phyloP scores from a whole-genome alignment of 2,888 invertebrate species.

The Tinea pellionella region DNA sequence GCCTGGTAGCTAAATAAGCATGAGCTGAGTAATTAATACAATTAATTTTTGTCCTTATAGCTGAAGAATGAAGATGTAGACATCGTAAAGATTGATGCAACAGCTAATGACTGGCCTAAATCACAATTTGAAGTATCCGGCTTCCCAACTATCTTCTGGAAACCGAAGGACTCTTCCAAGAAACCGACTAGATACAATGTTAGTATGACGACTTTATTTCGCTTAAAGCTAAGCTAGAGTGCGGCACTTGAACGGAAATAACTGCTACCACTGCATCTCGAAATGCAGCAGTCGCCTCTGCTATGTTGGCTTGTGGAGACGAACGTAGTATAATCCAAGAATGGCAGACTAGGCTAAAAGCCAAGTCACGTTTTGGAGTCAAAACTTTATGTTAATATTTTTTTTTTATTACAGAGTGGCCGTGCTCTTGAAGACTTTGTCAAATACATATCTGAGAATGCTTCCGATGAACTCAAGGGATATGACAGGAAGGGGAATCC shows the following conservation, averaged over 20 bases:
- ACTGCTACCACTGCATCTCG: too few relatives aligned
- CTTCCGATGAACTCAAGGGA: conserved; percentile 87
- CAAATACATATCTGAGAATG: conserved; percentile 92
- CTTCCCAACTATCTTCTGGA: conserved; percentile 98
- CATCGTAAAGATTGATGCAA: conserved; percentile 98
- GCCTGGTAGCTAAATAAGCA: too few relatives aligned
- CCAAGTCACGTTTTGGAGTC: too few relatives aligned
- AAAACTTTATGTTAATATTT: too few relatives aligned
- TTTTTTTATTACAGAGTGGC: conserved; percentile 75
- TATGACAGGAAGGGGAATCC: conserved; percentile 85
- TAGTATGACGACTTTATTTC: too few relatives aligned
- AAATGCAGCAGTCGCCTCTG: too few relatives aligned
- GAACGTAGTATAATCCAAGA: too few relatives aligned
- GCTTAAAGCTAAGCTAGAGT: too few relatives aligned
- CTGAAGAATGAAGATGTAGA: conserved; percentile 86
- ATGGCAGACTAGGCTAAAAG: too few relatives aligned
- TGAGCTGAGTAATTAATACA: too few relatives aligned
- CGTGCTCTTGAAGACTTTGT: conserved; percentile 94
- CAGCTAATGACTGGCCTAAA: conserved; percentile 96
- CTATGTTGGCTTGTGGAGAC: too few relatives aligned
- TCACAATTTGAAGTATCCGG: conserved; percentile 89
- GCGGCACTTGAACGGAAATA: too few relatives aligned
- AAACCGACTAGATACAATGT: conserved; percentile 88
- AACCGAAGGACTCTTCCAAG: conserved; percentile 83
- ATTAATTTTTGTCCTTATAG: conserved; percentile 40